These are phyloP conservation scores for Vollenhovia emeryi DNA, from an alignment of 1,140 invertebrate species.

Conservation along the genomic window DNA sequence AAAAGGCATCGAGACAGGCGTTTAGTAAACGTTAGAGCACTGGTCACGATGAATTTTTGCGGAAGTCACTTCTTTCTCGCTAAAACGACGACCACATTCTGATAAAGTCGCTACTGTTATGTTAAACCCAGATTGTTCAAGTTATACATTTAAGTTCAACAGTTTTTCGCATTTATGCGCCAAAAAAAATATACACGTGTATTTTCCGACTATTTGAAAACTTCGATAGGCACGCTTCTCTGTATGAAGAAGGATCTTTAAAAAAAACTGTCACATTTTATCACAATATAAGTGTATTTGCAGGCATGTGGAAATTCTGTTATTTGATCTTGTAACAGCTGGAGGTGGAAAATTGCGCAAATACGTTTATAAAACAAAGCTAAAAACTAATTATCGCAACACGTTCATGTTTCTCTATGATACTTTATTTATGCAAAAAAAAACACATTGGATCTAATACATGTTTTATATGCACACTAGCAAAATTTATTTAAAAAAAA, in stretches of 20 bases:
- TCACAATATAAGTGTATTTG: conserved; percentile 1
- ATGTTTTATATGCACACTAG: neutral
- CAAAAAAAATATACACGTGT: neutral
- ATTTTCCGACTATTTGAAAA: neutral
- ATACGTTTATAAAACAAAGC: conserved; percentile 55
- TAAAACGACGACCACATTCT: neutral
- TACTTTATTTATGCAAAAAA: conserved; percentile 31
- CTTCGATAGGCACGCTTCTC: neutral
- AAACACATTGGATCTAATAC: neutral
- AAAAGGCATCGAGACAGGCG: neutral
- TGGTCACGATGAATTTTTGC: neutral
- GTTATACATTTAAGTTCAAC: neutral
- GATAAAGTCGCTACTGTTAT: neutral
- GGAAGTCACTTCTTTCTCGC: neutral
- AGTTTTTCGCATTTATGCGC: neutral
- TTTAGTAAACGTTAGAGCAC: neutral
- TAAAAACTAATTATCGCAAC: conserved; percentile 53
- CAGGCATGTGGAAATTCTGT: neutral
- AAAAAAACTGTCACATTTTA: neutral
- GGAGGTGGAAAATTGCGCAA: neutral
- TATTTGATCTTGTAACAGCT: neutral
- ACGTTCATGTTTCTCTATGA: conserved; percentile 53
- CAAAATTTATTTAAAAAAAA: neutral
- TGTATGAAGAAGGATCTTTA: neutral
- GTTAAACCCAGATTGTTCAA: neutral